Conservation (phyloP, 2,888 invertebrate genomes). For the Leptopilina syphax region DNA sequence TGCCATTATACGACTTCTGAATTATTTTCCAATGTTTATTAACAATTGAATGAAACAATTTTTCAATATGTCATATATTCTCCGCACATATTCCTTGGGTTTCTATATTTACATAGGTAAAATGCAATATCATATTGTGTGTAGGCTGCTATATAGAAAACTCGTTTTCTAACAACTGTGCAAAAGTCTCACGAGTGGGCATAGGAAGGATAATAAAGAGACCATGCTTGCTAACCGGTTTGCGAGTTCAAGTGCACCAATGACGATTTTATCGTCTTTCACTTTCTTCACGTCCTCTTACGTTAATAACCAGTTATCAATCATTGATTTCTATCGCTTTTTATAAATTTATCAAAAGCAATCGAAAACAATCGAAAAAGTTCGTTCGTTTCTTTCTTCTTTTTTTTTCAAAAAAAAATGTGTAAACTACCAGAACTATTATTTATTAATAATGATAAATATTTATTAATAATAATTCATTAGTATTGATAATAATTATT, state of each 20-base stretch:
- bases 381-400: too few species aligned
- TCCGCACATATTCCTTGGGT: too few species aligned
- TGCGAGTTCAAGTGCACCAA: constrained; percentile 35
- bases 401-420: too few species aligned
- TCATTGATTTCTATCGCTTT: not conserved
- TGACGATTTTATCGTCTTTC: constrained; percentile 32
- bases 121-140: too few species aligned
- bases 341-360: not conserved
- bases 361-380: not conserved
- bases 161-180: not conserved
- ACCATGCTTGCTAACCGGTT: constrained; percentile 15
- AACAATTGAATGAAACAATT: too few species aligned
- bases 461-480: too few species aligned
- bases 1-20: too few species aligned
- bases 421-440: too few species aligned
- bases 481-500: too few species aligned
- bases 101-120: not conserved
- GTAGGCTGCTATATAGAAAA: not conserved
- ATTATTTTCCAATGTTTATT: too few species aligned
- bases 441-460: too few species aligned
- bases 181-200: constrained; percentile 4
- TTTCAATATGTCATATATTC: too few species aligned
- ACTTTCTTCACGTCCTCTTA: constrained; percentile 12
- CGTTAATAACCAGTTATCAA: not conserved
- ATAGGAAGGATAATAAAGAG: constrained; percentile 35